These are phyloP conservation scores for Gambusia yucatana DNA, from an alignment of 2,797 vertebrate species.

Conservation along the genomic window DNA sequence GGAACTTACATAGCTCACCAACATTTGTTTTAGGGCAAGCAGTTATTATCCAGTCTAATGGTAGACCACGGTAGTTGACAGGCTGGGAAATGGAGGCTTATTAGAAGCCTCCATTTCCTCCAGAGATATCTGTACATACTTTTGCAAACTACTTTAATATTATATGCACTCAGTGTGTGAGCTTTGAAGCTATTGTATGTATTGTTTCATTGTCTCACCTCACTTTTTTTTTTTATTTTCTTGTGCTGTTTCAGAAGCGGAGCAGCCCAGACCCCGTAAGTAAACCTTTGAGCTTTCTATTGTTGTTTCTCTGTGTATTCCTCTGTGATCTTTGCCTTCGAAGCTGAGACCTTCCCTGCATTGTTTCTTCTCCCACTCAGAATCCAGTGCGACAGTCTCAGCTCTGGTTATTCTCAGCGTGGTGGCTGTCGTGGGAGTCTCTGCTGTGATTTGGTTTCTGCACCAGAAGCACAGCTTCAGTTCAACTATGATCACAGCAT, in stretches of 20 bases:
- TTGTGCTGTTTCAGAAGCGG: slow-evolving; percentile 55
- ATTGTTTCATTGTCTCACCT: slow-evolving; percentile 23
- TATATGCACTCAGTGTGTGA: not conserved
- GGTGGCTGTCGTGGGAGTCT: slow-evolving; percentile 80
- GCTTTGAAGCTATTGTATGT: not conserved
- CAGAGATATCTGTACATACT: not conserved
- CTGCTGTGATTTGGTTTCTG: slow-evolving; percentile 84
- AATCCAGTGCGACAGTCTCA: slow-evolving; percentile 68
- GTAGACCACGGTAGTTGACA: no score
- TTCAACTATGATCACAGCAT: slow-evolving; percentile 72
- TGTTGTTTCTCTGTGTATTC: slow-evolving; percentile 29
- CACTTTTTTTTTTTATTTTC: slow-evolving; percentile 14
- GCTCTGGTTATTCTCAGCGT: slow-evolving; percentile 84
- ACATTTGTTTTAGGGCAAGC: not conserved
- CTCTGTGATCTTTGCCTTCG: slow-evolving; percentile 24
- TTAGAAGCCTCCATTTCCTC: no score
- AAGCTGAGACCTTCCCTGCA: slow-evolving; percentile 42
- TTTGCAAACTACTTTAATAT: not conserved
- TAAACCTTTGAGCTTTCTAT: slow-evolving; percentile 29
- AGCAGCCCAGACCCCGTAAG: slow-evolving; percentile 68
- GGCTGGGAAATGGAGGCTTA: no score
- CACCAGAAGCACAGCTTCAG: slow-evolving; percentile 76
- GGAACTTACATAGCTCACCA: not conserved
- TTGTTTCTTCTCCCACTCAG: slow-evolving; percentile 63
- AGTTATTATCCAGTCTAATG: not conserved